phyloP scores from a whole-genome alignment of 1,140 invertebrate species.

The Diachasma alloeum region DNA sequence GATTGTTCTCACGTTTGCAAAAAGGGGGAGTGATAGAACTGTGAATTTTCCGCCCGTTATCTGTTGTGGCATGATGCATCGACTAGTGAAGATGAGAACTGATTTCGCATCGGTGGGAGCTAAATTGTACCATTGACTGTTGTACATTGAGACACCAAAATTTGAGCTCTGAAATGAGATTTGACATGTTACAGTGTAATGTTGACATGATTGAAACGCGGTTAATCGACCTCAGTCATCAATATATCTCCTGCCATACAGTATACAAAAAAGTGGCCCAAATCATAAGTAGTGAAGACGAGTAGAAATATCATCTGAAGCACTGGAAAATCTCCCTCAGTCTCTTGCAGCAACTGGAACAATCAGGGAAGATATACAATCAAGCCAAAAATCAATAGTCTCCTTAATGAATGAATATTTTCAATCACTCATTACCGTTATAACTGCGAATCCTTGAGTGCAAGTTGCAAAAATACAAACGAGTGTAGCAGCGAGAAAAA shows the following conservation, averaged over 20 bases:
- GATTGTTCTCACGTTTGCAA: neutral
- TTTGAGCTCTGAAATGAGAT: constrained; percentile 17
- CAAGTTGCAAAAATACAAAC: neutral
- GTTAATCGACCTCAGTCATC: constrained; percentile 12
- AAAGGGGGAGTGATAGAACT: neutral
- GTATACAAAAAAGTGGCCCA: constrained; percentile 18
- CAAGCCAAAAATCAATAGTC: neutral
- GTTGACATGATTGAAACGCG: neutral
- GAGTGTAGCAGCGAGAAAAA: neutral
- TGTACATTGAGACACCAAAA: constrained; percentile 33
- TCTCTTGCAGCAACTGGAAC: neutral
- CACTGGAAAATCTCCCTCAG: constrained; percentile 9
- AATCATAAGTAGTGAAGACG: constrained; percentile 16
- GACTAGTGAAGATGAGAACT: constrained; percentile 41
- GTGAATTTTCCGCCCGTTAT: constrained; percentile 47
- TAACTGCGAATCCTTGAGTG: neutral
- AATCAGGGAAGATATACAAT: neutral
- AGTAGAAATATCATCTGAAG: constrained; percentile 21
- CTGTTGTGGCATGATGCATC: constrained; percentile 38
- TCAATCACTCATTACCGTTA: neutral
- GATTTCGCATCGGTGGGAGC: constrained; percentile 27
- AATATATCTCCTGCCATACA: constrained; percentile 22
- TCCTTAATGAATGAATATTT: neutral
- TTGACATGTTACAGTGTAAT: neutral
- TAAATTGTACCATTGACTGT: constrained; percentile 45